Evolutionary conservation across 2,113 vertebrate genomes (phyloP), one percentile per base, ranked within the genome.

Genomic region (Hipposideros armiger): DNA sequence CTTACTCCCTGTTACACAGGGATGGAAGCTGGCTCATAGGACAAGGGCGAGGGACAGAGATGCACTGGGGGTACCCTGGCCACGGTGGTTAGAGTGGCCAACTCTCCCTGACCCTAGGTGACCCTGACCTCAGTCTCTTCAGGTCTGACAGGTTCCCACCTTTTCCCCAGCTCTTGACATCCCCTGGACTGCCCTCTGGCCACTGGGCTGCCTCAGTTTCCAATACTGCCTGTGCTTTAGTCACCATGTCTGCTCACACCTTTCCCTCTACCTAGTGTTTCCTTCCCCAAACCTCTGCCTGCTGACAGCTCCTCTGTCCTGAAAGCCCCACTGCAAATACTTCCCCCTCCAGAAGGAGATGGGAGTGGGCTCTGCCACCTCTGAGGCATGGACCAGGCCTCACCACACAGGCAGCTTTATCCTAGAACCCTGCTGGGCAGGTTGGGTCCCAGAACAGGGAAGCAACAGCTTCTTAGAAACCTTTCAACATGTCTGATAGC

Each of bases 31-130:
- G 36, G 40, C 67, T 32, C 7, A 2, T 7, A 45, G 36, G 56
- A 47, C 5, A 24, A 50, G 16, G 47, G 32, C 42, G 7, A 11
- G 40, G 20, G n/a, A 20, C 40, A 15, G 32, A 20, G 42, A 24
- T 4, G 0, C 5, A 2, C 0, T 24, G 15, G 77, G 13, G 22
- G 1, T 30, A 3, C 28, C 22, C 54, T 4, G 47, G 20, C 20
- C 4, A 1, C 15, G 15, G 47, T 42, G 17, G 28, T 47, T 19
- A 36, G 40, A 42, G 15, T 22, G 14, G 58, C 14, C 5, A 3
- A 7, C 2, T 30, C 28, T 77, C 17, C 66, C 16, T 32, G 30
- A 28, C 3, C 24, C 64, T 77, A 4, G 32, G 16, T 26, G 30
- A n/a, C n/a, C 28, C 28, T 19, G 47, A 36, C 70, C 11, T 47